Base-by-base conservation (phyloP, 2,888 invertebrate species). In the Philereme transversata region DNA sequence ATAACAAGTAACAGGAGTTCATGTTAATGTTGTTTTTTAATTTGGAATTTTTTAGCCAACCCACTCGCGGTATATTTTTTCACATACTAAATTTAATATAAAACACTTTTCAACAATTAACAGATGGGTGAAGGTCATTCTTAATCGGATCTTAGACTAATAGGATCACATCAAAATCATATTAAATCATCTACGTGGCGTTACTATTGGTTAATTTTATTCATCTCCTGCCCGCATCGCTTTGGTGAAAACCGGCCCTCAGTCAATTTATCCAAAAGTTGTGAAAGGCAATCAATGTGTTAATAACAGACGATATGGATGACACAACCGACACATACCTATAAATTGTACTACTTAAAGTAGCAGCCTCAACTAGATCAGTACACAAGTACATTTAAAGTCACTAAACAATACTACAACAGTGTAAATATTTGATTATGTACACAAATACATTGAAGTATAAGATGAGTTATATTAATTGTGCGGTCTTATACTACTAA, bases 281-380 rank as follows among this genome's bases (percentile, higher is more conserved):
- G 5, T 54, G 38, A 40, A 47, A 22, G 11, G 33, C 45, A 41
- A 46, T 50, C 10, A 57, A 50, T 57, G 38, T 49, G 41, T 36
- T 43, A 43, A 43, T 54, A 62, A 62, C 49, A 59, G 41, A 36
- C 9, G 5, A 33, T 22, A 45, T 9, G 0, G 45, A 45, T 35
- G 8, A 44, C 45, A 51, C 53, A 43, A 43, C 33, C 43, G 22
- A 51, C 55, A 56, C 50, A 61, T 50, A 61, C 49, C 49, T 61
- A 68, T 63, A 68, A 65, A 66, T 62, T 68, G 67, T 67, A 69
- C 67, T 63, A n/a, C 65, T 67, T 62, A 59, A 58, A 68, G 60
- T 63, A 62, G 62, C 68, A 68, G 65, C 64, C 65, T 67, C 67
- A 60, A 63, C 60, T 60, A 62, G 50, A 59, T 63, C 64, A 65